Evolutionary conservation across 2,113 vertebrate species (phyloP).

Genomic region (Otis tarda): DNA sequence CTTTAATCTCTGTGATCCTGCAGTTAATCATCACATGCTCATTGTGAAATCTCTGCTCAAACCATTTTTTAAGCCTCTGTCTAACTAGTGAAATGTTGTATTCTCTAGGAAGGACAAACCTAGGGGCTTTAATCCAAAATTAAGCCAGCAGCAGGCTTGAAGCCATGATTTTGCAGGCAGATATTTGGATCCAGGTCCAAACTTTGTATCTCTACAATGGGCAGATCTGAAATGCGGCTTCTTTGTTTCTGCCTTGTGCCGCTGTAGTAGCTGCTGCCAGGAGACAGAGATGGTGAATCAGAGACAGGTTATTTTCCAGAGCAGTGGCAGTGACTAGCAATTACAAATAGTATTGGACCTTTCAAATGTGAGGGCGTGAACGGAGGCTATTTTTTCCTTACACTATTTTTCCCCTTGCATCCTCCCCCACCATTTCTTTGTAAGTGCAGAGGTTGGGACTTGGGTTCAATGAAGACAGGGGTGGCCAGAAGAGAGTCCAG

Average conservation of each 20-base stretch:
- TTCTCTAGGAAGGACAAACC: background rate
- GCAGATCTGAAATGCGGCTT: background rate
- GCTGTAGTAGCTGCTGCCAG: background rate
- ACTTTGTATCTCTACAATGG: background rate
- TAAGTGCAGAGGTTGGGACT: background rate
- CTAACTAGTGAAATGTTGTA: background rate
- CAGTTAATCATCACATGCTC: conserved; percentile 47
- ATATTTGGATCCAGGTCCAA: background rate
- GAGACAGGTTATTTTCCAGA: background rate
- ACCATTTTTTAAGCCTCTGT: conserved; percentile 25
- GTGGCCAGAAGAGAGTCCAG: background rate
- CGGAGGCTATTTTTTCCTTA: fast-evolving
- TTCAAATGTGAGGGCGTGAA: background rate
- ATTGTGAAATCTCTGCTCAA: conserved; percentile 60
- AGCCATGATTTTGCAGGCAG: background rate
- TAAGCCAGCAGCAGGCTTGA: background rate
- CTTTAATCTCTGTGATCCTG: conserved; percentile 60
- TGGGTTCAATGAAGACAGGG: background rate
- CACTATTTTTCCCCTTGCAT: background rate
- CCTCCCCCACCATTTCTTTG: background rate
- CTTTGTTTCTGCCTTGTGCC: background rate
- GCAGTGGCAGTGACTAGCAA: background rate
- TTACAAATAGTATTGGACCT: background rate
- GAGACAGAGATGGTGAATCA: background rate
- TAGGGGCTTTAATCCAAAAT: background rate